Evolutionary conservation across 2,888 invertebrate species (phyloP).

Genomic region (Pseudococcus viburni): DNA sequence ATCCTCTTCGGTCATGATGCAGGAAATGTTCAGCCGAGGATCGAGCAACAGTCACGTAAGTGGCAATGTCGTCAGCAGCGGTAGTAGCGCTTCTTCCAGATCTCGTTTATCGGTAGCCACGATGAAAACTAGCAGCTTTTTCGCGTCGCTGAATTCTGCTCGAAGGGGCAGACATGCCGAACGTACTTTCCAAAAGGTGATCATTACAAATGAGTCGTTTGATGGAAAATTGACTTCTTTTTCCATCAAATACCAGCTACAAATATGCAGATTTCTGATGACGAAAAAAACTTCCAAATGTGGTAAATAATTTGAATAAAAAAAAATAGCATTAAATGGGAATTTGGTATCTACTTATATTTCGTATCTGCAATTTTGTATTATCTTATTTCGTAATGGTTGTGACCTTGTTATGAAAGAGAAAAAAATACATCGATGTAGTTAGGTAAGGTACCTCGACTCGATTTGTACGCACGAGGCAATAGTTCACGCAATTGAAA

Average conservation of each 20-base stretch:
- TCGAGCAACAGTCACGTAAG: conserved; percentile 66
- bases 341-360: too few species aligned
- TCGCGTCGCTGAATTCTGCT: conserved; percentile 94
- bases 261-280: too few species aligned
- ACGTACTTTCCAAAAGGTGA: conserved; percentile 70
- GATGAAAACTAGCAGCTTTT: conserved; percentile 84
- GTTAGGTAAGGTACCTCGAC: not conserved
- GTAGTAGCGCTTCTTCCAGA: conserved; percentile 69
- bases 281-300: too few species aligned
- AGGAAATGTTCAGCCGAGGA: conserved; percentile 74
- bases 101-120: conserved; percentile 75
- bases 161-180: conserved; percentile 82
- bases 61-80: conserved; percentile 60
- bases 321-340: too few species aligned
- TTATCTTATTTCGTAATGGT: too few species aligned
- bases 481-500: not conserved
- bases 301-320: too few species aligned
- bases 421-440: not conserved
- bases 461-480: not conserved
- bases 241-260: too few species aligned
- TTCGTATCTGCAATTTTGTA: too few species aligned
- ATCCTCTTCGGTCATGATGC: conserved; percentile 72
- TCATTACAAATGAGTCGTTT: conserved; percentile 25
- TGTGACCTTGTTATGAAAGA: not conserved
- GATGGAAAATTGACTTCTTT: too few species aligned